A percentile compares a stretch with the other conserved stretches of the same genome.
Conservation (phyloP, 2,113 vertebrate genomes). For the Bufo bufo region DNA sequence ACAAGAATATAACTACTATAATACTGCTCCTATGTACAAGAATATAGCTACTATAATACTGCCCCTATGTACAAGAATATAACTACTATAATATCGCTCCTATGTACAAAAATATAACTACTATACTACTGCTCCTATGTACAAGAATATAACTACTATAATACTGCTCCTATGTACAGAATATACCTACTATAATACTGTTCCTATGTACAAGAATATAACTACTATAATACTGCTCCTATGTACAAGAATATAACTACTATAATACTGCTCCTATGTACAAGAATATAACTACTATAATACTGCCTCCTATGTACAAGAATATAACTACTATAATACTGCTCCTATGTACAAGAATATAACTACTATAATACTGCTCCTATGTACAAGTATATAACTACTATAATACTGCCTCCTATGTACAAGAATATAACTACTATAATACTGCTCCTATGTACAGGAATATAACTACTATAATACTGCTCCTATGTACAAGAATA, state of each 20-base stretch:
- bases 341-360: too few relatives aligned
- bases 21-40: not conserved
- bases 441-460: not conserved
- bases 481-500: not conserved
- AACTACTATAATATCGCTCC: not conserved
- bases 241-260: constrained; percentile 1
- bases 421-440: constrained; percentile 1
- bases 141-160: not conserved
- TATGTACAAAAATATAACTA: constrained; percentile 11
- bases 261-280: not conserved
- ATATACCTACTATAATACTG: not conserved
- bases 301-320: too few relatives aligned
- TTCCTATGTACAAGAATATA: not conserved
- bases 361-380: not conserved
- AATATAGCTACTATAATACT: not conserved
- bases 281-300: too few relatives aligned
- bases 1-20: constrained; percentile 11
- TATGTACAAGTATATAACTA: not conserved
- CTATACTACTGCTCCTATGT: not conserved
- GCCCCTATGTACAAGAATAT: not conserved
- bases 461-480: constrained; percentile 1
- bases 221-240: not conserved
- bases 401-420: not conserved
- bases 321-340: too few relatives aligned
- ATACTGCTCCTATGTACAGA: not conserved